Evolutionary conservation across 2,888 invertebrate genomes (phyloP), one percentile per base, ranked within the genome.

Genomic region (Pardosa pseudoannulata): DNA sequence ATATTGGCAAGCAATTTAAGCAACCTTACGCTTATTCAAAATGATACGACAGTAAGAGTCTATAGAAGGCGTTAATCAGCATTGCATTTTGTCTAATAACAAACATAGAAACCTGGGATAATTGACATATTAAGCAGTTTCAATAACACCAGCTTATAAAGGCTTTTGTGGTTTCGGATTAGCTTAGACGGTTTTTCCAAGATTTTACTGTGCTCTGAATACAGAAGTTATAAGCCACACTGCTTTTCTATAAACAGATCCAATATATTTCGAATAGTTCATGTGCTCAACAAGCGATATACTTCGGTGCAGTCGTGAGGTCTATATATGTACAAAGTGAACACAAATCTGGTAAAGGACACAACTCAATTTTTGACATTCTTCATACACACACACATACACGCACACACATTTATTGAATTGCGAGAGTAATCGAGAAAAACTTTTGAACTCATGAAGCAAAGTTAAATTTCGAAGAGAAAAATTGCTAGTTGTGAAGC

Each of bases 401-500:
- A 46, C 19, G 23, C 56, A 56, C 23, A 56, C 56, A 56, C 16
- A 46, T 23, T 56, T 56, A 16, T 16, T 46, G 9, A 56, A 23
- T 56, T 56, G 56, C 23, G 23, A 56, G 56, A 56, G 56, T 23
- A 56, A 46, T 46, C n/a, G 46, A 46, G n/a, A 46, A 16, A 36
- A 46, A 56, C 23, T 5, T 23, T 56, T 56, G 23, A 56, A 23
- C 19, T 23, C 5, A 56, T 56, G 56, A 56, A 56, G 56, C 23
- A 56, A 56, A 19, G 56, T 56, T 23, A 23, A 56, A 56, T 56
- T 56, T 56, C 56, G 56, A 56, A 19, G 56, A 56, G 56, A 23
- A 56, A 56, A 56, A 23, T 56, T 56, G 56, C 56, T 56, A 56
- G 56, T 23, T 56, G 56, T 56, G 56, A 56, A 56, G 56, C 56